Percentiles rank a stretch among this genome's conserved stretches.
Conservation (phyloP, 2,113 vertebrate species). For the Cryptotis parvus region DNA sequence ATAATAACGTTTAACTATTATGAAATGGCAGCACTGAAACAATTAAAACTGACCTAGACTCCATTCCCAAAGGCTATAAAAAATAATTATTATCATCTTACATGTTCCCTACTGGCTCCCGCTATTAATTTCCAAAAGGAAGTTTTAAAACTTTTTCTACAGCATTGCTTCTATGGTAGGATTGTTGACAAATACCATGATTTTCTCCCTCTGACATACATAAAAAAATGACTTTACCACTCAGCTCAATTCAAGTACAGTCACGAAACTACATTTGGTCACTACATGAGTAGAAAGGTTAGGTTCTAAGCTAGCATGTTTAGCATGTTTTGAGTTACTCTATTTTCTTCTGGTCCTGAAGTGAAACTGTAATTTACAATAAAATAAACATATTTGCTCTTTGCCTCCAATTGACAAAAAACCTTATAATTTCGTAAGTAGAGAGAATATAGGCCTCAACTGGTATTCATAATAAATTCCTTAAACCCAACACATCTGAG, state of each 20-base stretch:
- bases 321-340: not conserved
- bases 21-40: not conserved
- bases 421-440: not conserved
- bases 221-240: not conserved
- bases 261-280: not conserved
- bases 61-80: constrained; percentile 3
- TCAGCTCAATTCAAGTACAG: not conserved
- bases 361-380: not conserved
- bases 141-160: constrained; percentile 3
- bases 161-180: not conserved
- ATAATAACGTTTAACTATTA: not conserved
- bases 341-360: not conserved
- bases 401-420: not conserved
- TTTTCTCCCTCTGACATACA: not conserved
- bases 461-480: not conserved
- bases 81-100: not conserved
- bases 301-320: not conserved
- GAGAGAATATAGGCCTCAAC: not conserved
- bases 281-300: not conserved
- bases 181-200: constrained; percentile 6
- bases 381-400: not conserved
- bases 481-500: not conserved
- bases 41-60: not conserved
- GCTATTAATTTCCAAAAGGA: constrained; percentile 18
- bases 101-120: not conserved